Percentiles rank a stretch among this genome's conserved stretches.
Conservation (phyloP, 2,113 vertebrate species). For the Bostrychus sinensis region DNA sequence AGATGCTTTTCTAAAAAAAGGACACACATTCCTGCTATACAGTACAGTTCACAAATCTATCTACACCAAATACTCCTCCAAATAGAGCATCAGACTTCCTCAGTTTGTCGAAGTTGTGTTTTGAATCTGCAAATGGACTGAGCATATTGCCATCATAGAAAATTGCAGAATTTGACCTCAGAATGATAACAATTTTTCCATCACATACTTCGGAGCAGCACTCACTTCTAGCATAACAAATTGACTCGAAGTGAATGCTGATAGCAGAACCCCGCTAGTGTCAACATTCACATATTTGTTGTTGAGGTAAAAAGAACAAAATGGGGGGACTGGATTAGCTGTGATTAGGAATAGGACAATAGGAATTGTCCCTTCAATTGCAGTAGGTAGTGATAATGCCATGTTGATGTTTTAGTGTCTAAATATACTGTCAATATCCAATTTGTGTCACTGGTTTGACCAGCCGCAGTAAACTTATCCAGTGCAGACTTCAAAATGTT, state of each 20-base stretch:
- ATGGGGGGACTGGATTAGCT: too few species aligned
- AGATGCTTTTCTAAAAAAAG: conserved; percentile 19
- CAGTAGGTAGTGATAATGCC: too few species aligned
- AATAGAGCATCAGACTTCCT: neutral
- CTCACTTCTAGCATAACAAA: conserved; percentile 5
- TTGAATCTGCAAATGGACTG: neutral
- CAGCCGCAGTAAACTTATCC: too few species aligned
- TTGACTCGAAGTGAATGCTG: conserved; percentile 1
- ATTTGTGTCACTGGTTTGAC: too few species aligned
- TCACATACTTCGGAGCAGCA: conserved; percentile 8
- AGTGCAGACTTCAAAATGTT: too few species aligned
- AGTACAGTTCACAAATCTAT: too few species aligned
- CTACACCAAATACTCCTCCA: neutral
- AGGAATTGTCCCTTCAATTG: too few species aligned
- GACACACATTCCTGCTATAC: neutral
- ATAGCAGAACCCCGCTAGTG: neutral
- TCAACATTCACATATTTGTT: too few species aligned
- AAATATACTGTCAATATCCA: too few species aligned
- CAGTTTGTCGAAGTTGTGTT: neutral
- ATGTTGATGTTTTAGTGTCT: too few species aligned
- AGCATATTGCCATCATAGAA: neutral
- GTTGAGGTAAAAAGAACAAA: too few species aligned
- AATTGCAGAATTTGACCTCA: conserved; percentile 7
- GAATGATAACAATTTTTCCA: conserved; percentile 5
- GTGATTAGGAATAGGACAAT: too few species aligned